Evolutionary conservation across 2,888 invertebrate species (phyloP).

Genomic region (Volucella inanis): DNA sequence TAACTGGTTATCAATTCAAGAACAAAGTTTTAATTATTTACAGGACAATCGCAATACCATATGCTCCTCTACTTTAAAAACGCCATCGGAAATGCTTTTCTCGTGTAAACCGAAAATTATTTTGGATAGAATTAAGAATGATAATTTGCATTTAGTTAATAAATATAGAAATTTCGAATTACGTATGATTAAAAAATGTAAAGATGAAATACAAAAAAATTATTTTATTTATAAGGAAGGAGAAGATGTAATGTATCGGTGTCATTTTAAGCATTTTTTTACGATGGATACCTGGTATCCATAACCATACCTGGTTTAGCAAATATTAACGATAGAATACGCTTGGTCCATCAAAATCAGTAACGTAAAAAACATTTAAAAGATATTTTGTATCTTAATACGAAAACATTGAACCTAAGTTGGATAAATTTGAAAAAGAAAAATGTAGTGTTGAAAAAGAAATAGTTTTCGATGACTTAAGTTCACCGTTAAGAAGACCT

Average conservation of each 20-base stretch:
- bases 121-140: too few species aligned
- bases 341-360: constrained; percentile 24
- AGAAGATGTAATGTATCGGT: too few species aligned
- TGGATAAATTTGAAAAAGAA: too few species aligned
- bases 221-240: background rate
- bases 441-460: too few species aligned
- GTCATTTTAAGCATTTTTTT: too few species aligned
- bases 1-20: constrained; percentile 20
- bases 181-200: too few species aligned
- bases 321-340: constrained; percentile 21
- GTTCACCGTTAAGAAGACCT: too few species aligned
- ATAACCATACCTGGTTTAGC: constrained; percentile 31
- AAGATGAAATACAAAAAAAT: too few species aligned
- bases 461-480: too few species aligned
- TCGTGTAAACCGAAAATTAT: too few species aligned
- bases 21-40: constrained; percentile 36
- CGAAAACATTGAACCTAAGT: too few species aligned
- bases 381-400: constrained; percentile 20
- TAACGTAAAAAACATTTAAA: constrained; percentile 32
- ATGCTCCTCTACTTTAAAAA: background rate
- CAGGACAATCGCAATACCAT: constrained; percentile 23
- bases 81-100: constrained; percentile 31
- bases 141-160: background rate
- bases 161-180: background rate
- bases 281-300: constrained; percentile 37